Evolutionary conservation across 2,797 vertebrate genomes (phyloP), one percentile per base, ranked within the genome.

Genomic region (Hyperoplus lanceolatus): DNA sequence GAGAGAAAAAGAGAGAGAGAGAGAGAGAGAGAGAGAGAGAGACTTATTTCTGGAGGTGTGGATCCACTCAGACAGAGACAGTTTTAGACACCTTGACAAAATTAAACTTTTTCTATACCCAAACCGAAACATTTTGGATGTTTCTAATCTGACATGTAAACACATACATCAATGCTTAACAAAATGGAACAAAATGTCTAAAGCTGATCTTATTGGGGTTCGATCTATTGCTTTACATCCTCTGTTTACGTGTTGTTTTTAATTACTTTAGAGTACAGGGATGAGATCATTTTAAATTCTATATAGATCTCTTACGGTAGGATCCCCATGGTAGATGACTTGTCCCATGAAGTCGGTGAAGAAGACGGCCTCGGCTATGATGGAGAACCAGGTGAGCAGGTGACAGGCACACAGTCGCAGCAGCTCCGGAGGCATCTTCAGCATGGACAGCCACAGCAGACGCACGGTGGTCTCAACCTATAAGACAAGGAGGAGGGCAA

Each of bases 321-420:
- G 98, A 83, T 98, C 94, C 0, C 98, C 98, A 1, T 95, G 63
- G 45, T 96, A 99, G 94, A 99, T 98, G 92, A 98, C 97, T 91
- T 98, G 98, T 65, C 98, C 98, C 98, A 99, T 99, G 94, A 99
- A 99, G 92, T 99, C 98, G 0, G 98, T 99, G 79, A 98, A 99
- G 95, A 99, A 99, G 15, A 99, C 97, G 0, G 98, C 97, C 89
- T 98, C 97, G 0, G 98, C 97, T 4, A 99, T 98, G 93, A 99
- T 96, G 3, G 98, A 96, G 88, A 99, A 99, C 98, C 98, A 99
- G 39, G 98, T 99, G 84, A 99, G 88, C 63, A 99, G 96, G 91
- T 99, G 98, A 81, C 97, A 99, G 38, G 96, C 91, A 0, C 98
- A 99, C 0, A 99, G 94, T 0, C 97, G 92, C 76, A 95, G 88